Conservation (phyloP, 2,113 vertebrate species). For the Ornithorhynchus anatinus region DNA sequence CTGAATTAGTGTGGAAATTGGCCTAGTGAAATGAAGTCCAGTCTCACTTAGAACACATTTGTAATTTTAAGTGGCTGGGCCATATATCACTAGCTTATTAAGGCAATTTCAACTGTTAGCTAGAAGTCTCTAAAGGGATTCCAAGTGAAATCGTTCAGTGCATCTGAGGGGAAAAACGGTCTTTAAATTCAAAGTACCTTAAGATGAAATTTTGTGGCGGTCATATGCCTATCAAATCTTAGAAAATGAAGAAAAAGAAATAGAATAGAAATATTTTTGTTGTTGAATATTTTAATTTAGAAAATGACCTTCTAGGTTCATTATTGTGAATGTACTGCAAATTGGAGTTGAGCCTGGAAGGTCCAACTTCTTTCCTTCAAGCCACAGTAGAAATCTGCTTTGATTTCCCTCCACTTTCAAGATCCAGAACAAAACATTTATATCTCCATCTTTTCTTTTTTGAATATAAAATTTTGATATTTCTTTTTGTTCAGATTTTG, state of each 20-base stretch:
- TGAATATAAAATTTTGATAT: neutral
- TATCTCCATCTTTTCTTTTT: neutral
- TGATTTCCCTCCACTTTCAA: neutral
- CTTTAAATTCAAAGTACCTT: constrained; percentile 11
- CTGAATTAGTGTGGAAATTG: too few species aligned
- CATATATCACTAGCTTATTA: constrained; percentile 16
- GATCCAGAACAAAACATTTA: neutral
- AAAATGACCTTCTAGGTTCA: neutral
- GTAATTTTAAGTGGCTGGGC: constrained; percentile 20
- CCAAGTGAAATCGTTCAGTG: constrained; percentile 23
- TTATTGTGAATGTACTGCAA: neutral
- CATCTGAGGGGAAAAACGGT: constrained; percentile 20
- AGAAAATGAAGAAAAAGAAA: constrained; percentile 18
- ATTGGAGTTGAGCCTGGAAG: neutral
- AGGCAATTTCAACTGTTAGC: constrained; percentile 4
- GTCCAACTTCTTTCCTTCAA: neutral
- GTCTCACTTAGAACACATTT: neutral
- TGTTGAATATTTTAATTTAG: neutral
- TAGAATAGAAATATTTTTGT: constrained; percentile 15
- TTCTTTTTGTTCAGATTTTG: constrained; percentile 25
- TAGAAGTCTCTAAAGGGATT: constrained; percentile 10
- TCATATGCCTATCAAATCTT: constrained; percentile 1
- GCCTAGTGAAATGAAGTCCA: too few species aligned
- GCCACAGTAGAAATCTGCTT: neutral
- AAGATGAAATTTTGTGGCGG: constrained; percentile 24